Conservation (phyloP, 2,797 vertebrate species). For the Micrastur ruficollis region DNA sequence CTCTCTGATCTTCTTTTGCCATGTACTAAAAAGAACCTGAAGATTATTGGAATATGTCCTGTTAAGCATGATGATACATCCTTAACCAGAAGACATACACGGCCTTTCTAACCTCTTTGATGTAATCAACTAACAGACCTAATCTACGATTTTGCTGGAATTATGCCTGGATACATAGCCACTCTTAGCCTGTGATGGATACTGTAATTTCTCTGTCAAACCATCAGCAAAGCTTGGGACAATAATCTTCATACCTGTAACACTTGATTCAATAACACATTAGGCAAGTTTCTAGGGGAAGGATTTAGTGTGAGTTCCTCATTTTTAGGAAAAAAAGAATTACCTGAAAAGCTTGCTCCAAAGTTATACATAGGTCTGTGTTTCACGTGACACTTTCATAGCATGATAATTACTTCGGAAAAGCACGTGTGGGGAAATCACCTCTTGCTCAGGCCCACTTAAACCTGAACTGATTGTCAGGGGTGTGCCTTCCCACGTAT, state of each 20-base stretch:
- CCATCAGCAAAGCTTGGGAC: neutral
- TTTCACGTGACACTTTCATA: neutral
- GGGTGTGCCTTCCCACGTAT: neutral
- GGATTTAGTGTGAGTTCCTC: neutral
- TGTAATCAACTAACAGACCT: neutral
- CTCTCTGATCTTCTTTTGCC: conserved; percentile 10
- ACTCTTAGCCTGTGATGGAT: neutral
- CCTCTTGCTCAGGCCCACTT: neutral
- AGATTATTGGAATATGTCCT: neutral
- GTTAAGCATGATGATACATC: neutral
- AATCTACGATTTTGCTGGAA: neutral
- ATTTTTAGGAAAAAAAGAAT: neutral
- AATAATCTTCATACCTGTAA: neutral
- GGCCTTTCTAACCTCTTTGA: neutral
- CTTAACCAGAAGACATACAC: neutral
- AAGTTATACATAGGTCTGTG: neutral
- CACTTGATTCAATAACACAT: neutral
- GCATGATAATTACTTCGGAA: neutral
- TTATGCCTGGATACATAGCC: neutral
- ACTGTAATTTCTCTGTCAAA: neutral
- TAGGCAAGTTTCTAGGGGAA: neutral
- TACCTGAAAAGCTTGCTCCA: neutral
- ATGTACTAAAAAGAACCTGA: neutral
- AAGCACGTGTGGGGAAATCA: neutral
- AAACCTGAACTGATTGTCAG: neutral